Percentiles rank a stretch among this genome's conserved stretches.
Conservation (phyloP, 2,888 invertebrate genomes). For the Caenorhabditis afra region DNA sequence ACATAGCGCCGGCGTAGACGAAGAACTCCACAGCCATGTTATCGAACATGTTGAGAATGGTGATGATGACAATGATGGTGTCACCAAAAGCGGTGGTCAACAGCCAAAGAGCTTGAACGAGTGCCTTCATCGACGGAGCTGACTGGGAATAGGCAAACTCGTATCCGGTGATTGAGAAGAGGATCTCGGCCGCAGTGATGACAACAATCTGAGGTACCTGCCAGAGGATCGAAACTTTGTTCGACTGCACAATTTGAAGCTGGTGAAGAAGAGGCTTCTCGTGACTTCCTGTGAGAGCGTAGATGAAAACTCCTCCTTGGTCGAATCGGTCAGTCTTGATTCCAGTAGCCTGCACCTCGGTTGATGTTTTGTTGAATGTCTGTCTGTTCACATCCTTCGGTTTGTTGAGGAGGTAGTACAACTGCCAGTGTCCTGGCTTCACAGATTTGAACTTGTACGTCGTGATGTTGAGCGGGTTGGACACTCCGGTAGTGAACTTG, state of each 20-base stretch:
- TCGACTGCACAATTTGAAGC: conserved; percentile 65
- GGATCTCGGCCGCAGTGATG: conserved; percentile 82
- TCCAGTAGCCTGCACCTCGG: conserved; percentile 40
- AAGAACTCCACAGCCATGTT: conserved; percentile 75
- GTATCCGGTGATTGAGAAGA: conserved; percentile 83
- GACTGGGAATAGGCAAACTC: conserved; percentile 84
- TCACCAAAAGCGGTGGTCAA: conserved; percentile 95
- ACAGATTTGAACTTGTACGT: conserved; percentile 71
- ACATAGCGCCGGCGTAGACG: conserved; percentile 85
- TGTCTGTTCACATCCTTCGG: conserved; percentile 70
- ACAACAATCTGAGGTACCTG: conserved; percentile 82
- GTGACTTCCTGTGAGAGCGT: conserved; percentile 61
- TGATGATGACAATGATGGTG: conserved; percentile 91
- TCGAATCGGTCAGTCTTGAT: conserved; percentile 23
- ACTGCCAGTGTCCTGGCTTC: conserved; percentile 76
- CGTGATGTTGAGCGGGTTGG: conserved; percentile 8
- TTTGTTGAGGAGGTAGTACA: conserved; percentile 70
- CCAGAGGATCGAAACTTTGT: conserved; percentile 81
- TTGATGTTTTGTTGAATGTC: conserved; percentile 55
- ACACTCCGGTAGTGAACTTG: conserved; percentile 7
- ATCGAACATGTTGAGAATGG: conserved; percentile 70
- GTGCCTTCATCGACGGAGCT: conserved; percentile 93
- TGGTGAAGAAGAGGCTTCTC: conserved; percentile 24
- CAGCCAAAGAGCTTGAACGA: conserved; percentile 92
- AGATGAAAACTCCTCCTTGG: conserved; percentile 77